Percentiles rank a stretch among this genome's conserved stretches.
phyloP scores from a whole-genome alignment of 1,140 invertebrate genomes.

The Drosophila parvula region DNA sequence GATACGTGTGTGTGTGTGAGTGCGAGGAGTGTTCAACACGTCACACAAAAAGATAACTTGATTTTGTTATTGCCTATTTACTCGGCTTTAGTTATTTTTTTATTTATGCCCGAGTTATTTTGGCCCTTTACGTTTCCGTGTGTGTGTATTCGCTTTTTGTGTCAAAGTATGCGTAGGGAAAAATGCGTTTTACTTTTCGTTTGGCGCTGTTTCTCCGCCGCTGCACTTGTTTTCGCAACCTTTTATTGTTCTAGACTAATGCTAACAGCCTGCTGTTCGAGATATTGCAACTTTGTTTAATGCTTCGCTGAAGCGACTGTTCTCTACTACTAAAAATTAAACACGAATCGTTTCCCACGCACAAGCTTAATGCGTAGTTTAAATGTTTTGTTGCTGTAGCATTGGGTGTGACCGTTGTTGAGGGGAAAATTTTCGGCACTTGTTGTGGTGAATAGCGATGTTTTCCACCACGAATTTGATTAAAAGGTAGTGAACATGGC shows the following conservation, averaged over 20 bases:
- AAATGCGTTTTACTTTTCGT: constrained; percentile 77
- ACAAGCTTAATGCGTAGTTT: constrained; percentile 78
- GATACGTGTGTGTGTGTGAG: constrained; percentile 22
- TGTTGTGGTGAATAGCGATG: neutral
- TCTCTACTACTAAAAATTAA: constrained; percentile 51
- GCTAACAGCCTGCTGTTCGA: constrained; percentile 29
- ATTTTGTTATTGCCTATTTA: constrained; percentile 65
- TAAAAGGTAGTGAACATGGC: neutral
- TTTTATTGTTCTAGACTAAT: constrained; percentile 30
- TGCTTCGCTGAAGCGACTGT: constrained; percentile 48
- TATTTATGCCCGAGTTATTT: constrained; percentile 46
- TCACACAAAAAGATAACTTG: constrained; percentile 67
- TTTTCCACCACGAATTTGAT: neutral
- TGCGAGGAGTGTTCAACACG: constrained; percentile 59
- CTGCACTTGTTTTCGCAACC: constrained; percentile 49
- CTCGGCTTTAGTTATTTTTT: constrained; percentile 51
- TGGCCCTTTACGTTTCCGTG: constrained; percentile 58
- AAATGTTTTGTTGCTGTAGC: constrained; percentile 34
- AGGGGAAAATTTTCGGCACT: neutral
- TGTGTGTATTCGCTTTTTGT: constrained; percentile 46
- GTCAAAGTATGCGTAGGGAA: constrained; percentile 62
- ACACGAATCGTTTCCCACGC: constrained; percentile 59
- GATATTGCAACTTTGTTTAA: constrained; percentile 54
- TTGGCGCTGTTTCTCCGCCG: constrained; percentile 60
- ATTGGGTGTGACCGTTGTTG: constrained; percentile 13